Evolutionary conservation across 2,797 vertebrate species (phyloP).

Genomic region (Paratrypauchen microcephalus): DNA sequence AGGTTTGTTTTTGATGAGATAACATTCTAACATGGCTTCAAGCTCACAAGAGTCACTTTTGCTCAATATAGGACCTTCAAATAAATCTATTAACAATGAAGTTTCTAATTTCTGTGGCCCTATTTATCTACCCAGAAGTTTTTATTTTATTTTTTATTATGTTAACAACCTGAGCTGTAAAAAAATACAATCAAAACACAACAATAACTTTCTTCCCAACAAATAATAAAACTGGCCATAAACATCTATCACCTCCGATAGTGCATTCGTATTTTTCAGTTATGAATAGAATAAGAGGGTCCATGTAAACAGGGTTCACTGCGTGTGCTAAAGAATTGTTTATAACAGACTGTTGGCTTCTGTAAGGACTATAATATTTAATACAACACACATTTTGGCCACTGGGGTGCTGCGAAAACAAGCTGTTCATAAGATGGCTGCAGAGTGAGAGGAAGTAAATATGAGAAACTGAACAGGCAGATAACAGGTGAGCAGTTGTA

Average conservation of each 20-base stretch:
- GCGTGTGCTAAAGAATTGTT: constrained; percentile 3
- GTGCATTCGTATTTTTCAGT: background rate
- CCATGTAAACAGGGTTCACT: background rate
- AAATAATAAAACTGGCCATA: background rate
- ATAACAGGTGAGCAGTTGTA: background rate
- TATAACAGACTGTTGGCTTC: background rate
- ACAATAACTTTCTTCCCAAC: too few relatives aligned
- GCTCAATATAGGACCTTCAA: too few relatives aligned
- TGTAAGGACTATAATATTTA: constrained; percentile 4
- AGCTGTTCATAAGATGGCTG: constrained; percentile 1
- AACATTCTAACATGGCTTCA: too few relatives aligned
- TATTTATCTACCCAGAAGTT: too few relatives aligned
- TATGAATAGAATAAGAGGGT: background rate
- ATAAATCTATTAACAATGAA: too few relatives aligned
- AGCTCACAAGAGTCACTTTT: too few relatives aligned
- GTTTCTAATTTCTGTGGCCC: too few relatives aligned
- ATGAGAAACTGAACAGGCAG: background rate
- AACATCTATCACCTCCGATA: background rate
- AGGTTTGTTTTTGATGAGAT: too few relatives aligned
- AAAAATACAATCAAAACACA: too few relatives aligned
- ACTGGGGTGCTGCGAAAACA: constrained; percentile 1
- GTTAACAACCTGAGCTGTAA: too few relatives aligned
- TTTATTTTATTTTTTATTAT: too few relatives aligned
- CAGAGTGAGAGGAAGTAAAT: background rate
- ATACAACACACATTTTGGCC: constrained; percentile 8